Evolutionary conservation across 2,797 vertebrate genomes (phyloP), one percentile per base, ranked within the genome.

Genomic region (Zalophus californianus): DNA sequence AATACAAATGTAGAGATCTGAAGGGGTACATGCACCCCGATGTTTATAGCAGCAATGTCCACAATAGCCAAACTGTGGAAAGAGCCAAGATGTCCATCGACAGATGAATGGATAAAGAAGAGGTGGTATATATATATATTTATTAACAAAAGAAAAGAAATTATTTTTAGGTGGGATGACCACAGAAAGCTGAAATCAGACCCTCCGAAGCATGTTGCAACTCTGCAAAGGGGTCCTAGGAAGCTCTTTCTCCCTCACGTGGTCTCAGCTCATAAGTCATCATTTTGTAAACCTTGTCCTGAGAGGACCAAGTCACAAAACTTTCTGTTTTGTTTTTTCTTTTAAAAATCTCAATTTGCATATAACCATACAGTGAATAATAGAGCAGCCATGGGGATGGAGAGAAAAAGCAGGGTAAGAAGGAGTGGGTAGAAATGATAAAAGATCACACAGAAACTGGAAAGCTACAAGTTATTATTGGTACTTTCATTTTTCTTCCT

Each of bases 121-220:
- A n/a, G 35, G 35, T 35, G 35, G 35, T 35, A 35, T 35, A 35
- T 35, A 35, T 35, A 35, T 35, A 35, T 35, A 35, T 35, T 97
- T 80, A 90, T 97, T 97, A 96, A 97, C 97, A 98, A 98, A 95
- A 98, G 95, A 90, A 86, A 97, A 83, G 20, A 78, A 98, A 54
- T 88, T 98, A 98, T 98, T 98, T 99, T 99, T 98, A 98, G 97
- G 82, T 93, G 87, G 29, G 50, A 89, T 97, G 86, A 94, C 75
- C 90, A 90, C 88, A 95, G 58, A 56, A 88, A 70, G 87, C 23
- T 82, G 92, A 97, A 56, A 56, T 10, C 56, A 23, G 86, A 44
- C 79, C 88, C 72, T 77, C 52, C 52, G 27, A 58, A 87, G 27
- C 56, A 23, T 79, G 86, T 62, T 68, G 54, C 50, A 64, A 29